phyloP scores from a whole-genome alignment of 1,140 invertebrate species.

The Calephelis virginiensis region DNA sequence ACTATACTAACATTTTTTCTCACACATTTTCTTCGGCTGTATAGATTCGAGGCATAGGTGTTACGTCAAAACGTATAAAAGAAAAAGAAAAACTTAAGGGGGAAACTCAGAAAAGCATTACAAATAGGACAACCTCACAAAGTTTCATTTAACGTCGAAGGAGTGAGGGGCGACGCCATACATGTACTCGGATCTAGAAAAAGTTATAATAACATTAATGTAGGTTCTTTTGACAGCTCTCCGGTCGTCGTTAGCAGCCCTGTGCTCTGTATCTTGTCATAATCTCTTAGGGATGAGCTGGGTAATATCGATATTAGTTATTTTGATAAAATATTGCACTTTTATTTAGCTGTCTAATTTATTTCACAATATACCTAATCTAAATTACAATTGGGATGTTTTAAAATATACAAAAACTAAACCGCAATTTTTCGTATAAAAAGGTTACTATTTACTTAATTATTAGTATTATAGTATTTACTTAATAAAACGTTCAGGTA shows the following conservation, averaged over 20 bases:
- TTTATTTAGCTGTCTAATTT: too few species aligned
- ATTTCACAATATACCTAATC: too few species aligned
- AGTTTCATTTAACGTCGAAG: conserved; percentile 25
- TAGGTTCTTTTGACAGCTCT: conserved; percentile 74
- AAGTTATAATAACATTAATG: conserved; percentile 77
- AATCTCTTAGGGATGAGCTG: conserved; percentile 58
- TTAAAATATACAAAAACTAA: too few species aligned
- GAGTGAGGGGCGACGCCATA: conserved; percentile 25
- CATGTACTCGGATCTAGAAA: conserved; percentile 50
- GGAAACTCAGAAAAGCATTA: conserved; percentile 25
- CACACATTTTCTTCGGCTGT: conserved; percentile 7
- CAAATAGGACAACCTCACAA: conserved; percentile 25
- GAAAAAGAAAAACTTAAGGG: conserved; percentile 22
- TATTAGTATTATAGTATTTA: too few species aligned
- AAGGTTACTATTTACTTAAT: too few species aligned
- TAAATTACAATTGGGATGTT: too few species aligned
- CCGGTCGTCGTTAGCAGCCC: conserved; percentile 71
- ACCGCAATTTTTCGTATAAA: too few species aligned
- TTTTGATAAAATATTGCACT: not conserved
- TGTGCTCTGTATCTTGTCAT: conserved; percentile 74
- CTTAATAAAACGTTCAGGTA: too few species aligned
- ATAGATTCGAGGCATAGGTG: conserved; percentile 14
- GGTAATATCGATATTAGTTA: conserved; percentile 24
- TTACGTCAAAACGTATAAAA: conserved; percentile 18
- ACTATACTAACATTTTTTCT: not conserved